Conservation (phyloP, 2,888 invertebrate species). For the Cosmia pyralina region DNA sequence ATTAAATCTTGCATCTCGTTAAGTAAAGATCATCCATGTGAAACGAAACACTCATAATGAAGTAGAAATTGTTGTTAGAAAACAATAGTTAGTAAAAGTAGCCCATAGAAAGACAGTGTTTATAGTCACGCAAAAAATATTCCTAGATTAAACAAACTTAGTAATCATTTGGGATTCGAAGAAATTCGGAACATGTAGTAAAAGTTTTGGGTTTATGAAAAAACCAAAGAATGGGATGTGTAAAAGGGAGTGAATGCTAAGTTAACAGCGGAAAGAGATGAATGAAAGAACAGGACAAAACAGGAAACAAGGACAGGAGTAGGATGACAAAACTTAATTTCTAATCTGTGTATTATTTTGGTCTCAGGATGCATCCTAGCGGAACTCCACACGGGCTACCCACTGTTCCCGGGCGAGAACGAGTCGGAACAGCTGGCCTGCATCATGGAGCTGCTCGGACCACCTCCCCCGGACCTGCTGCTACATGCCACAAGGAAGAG, state of each 20-base stretch:
- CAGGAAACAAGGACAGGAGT: background rate
- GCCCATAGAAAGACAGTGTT: background rate
- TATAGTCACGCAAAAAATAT: background rate
- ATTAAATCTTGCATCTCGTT: conserved; percentile 30
- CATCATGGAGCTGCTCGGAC: conserved; percentile 98
- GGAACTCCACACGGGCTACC: conserved; percentile 98
- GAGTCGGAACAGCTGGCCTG: conserved; percentile 99
- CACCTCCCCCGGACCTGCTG: conserved; percentile 96
- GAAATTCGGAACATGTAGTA: background rate
- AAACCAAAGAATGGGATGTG: background rate
- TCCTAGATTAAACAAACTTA: background rate
- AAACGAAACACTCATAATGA: conserved; percentile 27
- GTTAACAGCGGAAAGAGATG: background rate
- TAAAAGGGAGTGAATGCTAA: background rate
- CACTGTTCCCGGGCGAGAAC: conserved; percentile 98
- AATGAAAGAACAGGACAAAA: too few relatives aligned
- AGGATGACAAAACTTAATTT: background rate
- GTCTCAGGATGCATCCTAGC: conserved; percentile 96
- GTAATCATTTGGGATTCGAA: background rate
- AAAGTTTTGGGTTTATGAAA: background rate
- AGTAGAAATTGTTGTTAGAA: conserved; percentile 31
- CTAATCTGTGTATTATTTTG: conserved; percentile 26
- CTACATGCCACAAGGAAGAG: conserved; percentile 95
- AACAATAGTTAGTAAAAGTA: conserved; percentile 18
- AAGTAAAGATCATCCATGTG: conserved; percentile 38